phyloP scores from a whole-genome alignment of 2,797 vertebrate species.

The Pipistrellus nathusii region DNA sequence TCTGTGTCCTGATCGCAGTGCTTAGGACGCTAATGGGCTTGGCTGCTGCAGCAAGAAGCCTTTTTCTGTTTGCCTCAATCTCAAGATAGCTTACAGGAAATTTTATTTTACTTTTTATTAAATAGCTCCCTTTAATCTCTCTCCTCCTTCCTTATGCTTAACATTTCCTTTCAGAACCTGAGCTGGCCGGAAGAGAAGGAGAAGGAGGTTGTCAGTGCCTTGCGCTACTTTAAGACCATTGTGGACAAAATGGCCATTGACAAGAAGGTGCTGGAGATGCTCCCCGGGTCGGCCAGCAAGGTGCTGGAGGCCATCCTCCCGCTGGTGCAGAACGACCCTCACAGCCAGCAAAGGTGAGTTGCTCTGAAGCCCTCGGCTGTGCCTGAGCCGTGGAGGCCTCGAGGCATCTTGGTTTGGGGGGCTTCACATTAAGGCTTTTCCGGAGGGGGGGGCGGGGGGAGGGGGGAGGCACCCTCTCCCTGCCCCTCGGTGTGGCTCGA shows the following conservation, averaged over 20 bases:
- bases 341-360: conserved; percentile 95
- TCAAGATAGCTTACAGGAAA: neutral
- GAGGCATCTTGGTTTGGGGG: neutral
- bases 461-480: neutral
- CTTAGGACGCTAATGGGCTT: neutral
- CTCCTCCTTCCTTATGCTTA: conserved; percentile 48
- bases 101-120: neutral
- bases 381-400: neutral
- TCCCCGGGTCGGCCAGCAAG: conserved; percentile 98
- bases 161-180: conserved; percentile 90
- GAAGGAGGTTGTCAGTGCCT: conserved; percentile 97
- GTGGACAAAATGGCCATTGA: conserved; percentile 99
- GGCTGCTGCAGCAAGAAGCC: neutral
- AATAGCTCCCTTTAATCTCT: conserved; percentile 38
- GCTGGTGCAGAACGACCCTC: conserved; percentile 94
- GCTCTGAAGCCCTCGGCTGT: neutral
- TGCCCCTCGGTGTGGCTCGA: neutral
- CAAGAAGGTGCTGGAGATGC: conserved; percentile 98
- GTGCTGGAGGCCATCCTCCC: conserved; percentile 97
- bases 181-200: conserved; percentile 97
- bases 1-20: neutral
- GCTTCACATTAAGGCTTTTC: neutral
- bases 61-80: neutral
- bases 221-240: conserved; percentile 99
- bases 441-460: too few relatives aligned